Evolutionary conservation across 2,888 invertebrate genomes (phyloP), one percentile per base, ranked within the genome.

Genomic region (Pseudococcus viburni): DNA sequence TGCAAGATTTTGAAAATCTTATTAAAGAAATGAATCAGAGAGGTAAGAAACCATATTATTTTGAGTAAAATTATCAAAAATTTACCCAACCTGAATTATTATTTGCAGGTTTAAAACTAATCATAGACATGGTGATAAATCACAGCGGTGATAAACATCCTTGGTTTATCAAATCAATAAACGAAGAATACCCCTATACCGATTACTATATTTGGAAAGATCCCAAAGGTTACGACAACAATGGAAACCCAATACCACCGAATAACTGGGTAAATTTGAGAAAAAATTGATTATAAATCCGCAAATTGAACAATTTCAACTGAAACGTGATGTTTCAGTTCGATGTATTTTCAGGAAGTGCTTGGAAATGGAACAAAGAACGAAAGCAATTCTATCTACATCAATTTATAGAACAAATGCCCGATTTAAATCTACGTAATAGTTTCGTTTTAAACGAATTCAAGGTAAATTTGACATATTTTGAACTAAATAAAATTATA

Each of bases 351-450:
- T 33, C 26, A 33, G 95, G 94, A 85, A 94, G 95, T 8, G 95
- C 95, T 0, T 96, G 97, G 96, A 93, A 93, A n/a, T 97, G 94
- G 93, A 93, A 94, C 90, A 92, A 93, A 0, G 91, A 91, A 19
- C 93, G 96, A 26, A 92, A 94, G 89, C 95, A 96, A 91, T 96
- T 93, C 91, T 97, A 96, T 91, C 93, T 96, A 0, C 97, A 98
- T 91, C 95, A 96, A 90, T 97, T 96, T 91, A 93, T 94, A 8
- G 90, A 91, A 26, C 92, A 94, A 55, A 96, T 97, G 91, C 96
- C 97, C 0, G 97, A 98, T 91, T 92, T 98, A 4, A 97, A 98
- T 92, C 33, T 86, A 51, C 17, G 42, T 3, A 84, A 84, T 51
- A 0, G n/a, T 15, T 22, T 12, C 0, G 46, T 84, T 8, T 7